Percentiles rank a stretch among this genome's conserved stretches.
These are phyloP conservation scores for Coregonus suidteri DNA, from an alignment of 2,797 vertebrate genomes.

Conservation along the genomic window DNA sequence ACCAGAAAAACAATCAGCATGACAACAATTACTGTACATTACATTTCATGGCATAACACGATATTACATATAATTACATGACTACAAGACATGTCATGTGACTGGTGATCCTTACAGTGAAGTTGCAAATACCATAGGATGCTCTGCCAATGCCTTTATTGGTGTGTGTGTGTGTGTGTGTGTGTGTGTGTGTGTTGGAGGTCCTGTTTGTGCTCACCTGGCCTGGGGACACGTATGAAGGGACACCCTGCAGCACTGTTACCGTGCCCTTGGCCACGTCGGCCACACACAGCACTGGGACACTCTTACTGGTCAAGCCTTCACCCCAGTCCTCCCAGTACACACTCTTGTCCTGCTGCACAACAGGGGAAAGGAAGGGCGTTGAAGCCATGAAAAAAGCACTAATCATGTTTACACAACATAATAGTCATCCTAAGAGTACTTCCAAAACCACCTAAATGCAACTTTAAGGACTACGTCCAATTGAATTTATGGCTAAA, in stretches of 20 bases:
- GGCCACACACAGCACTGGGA: constrained; percentile 71
- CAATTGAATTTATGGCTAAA: neutral
- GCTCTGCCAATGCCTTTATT: neutral
- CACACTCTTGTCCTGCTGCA: constrained; percentile 72
- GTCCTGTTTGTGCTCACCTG: constrained; percentile 62
- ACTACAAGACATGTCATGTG: neutral
- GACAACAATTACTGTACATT: neutral
- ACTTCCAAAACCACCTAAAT: neutral
- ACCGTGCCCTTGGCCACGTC: constrained; percentile 58
- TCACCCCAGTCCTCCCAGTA: constrained; percentile 82
- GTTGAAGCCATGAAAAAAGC: neutral
- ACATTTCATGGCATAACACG: constrained; percentile 5
- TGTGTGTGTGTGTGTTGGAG: neutral
- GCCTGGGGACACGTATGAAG: constrained; percentile 73
- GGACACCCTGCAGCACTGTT: constrained; percentile 62
- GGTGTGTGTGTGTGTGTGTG: no score
- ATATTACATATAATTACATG: neutral
- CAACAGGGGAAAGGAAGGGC: neutral
- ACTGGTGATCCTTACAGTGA: neutral
- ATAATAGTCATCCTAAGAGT: neutral
- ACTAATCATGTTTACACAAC: neutral
- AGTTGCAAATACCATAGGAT: neutral
- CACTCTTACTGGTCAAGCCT: constrained; percentile 68
- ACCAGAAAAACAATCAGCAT: neutral
- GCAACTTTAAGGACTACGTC: neutral